A percentile compares a stretch with the other conserved stretches of the same genome.
These are phyloP conservation scores for Hypsibius dujardini DNA, from an alignment of 1,140 invertebrate species.

Conservation along the genomic window DNA sequence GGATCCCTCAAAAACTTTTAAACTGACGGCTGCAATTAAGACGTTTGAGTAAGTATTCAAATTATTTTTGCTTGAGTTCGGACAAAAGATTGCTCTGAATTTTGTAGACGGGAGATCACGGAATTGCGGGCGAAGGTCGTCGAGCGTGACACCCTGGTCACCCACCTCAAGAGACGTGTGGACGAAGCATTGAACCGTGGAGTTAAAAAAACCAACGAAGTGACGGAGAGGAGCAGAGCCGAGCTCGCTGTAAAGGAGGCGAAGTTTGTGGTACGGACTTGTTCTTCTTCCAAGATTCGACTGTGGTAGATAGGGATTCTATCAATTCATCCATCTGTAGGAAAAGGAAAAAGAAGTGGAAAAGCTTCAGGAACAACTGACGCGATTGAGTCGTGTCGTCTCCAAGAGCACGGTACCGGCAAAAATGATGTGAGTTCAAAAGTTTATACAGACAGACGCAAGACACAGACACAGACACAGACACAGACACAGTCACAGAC, in stretches of 20 bases:
- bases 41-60: neutral
- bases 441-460: no score
- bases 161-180: neutral
- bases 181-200: conserved; percentile 14
- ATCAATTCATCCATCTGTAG: neutral
- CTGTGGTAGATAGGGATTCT: no score
- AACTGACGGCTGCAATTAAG: neutral
- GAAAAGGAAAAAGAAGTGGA: conserved; percentile 7
- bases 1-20: neutral
- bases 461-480: no score
- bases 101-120: neutral
- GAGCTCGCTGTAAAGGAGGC: neutral
- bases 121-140: neutral
- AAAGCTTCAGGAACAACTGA: conserved; percentile 6
- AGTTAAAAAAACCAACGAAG: neutral
- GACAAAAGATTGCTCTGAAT: neutral
- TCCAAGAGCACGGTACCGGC: neutral
- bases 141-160: conserved; percentile 1
- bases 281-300: no score
- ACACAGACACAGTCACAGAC: no score
- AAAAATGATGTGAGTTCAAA: no score
- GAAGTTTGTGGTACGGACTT: neutral
- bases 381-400: neutral
- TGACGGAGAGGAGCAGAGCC: neutral
- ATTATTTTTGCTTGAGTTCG: neutral